A percentile compares a stretch with the other conserved stretches of the same genome.
phyloP scores from a whole-genome alignment of 1,140 invertebrate species.

The Drosophila asahinai region DNA sequence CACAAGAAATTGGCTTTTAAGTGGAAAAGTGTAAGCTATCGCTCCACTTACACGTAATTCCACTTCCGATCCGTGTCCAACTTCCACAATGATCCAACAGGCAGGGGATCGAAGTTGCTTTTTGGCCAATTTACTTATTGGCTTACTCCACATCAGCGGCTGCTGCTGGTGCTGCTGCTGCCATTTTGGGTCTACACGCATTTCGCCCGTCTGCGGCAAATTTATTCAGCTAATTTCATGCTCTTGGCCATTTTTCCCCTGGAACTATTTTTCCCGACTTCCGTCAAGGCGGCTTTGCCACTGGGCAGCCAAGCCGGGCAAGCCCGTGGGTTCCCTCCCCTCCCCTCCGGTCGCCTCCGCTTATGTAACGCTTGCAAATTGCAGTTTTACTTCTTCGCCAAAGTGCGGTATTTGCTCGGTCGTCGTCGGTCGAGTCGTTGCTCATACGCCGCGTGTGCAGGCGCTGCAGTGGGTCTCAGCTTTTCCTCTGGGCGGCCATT shows the following conservation, averaged over 20 bases:
- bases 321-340: constrained; percentile 5
- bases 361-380: constrained; percentile 74
- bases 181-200: constrained; percentile 44
- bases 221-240: constrained; percentile 54
- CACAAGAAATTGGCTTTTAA: neutral
- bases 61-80: constrained; percentile 23
- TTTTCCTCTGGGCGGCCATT: constrained; percentile 37
- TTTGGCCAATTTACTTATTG: constrained; percentile 78
- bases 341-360: constrained; percentile 1
- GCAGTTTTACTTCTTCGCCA: constrained; percentile 69
- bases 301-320: constrained; percentile 29
- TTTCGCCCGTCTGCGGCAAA: constrained; percentile 30
- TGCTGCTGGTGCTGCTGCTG: neutral
- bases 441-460: constrained; percentile 60
- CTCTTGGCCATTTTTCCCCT: constrained; percentile 55
- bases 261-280: constrained; percentile 61
- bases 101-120: constrained; percentile 8
- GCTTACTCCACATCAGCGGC: constrained; percentile 68
- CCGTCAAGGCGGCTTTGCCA: constrained; percentile 63
- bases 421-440: constrained; percentile 47
- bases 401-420: constrained; percentile 41
- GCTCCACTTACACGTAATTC: constrained; percentile 9
- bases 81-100: neutral
- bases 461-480: constrained; percentile 7
- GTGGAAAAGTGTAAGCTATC: constrained; percentile 23